A percentile compares a stretch with the other conserved stretches of the same genome.
Evolutionary conservation across 2,113 vertebrate genomes (phyloP).

Genomic region (Cebus imitator): DNA sequence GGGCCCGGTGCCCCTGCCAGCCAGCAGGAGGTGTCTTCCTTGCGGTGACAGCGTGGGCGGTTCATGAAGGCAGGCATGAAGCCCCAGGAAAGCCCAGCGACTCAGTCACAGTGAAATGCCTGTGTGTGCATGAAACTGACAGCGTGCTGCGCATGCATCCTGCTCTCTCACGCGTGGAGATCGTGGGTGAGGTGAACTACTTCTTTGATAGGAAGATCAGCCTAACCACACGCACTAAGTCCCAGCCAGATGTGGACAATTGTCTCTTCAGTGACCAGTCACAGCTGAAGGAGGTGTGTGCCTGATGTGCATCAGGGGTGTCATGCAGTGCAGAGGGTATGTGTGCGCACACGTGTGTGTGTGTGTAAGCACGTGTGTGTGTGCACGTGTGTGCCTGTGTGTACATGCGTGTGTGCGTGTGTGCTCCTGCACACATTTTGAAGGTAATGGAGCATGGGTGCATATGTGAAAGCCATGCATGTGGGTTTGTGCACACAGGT

Average conservation of each 20-base stretch:
- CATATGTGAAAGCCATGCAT: neutral
- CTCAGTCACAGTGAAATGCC: neutral
- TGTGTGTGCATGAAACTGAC: neutral
- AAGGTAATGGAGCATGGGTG: neutral
- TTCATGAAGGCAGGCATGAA: neutral
- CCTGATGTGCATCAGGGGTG: neutral
- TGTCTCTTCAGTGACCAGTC: constrained; percentile 74
- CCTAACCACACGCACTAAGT: constrained; percentile 81
- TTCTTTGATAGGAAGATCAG: constrained; percentile 74
- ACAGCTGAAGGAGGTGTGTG: constrained; percentile 71
- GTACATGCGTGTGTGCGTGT: too few species aligned
- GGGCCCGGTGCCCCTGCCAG: neutral
- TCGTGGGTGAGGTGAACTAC: constrained; percentile 81
- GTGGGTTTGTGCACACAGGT: fast-evolving
- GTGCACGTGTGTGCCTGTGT: too few species aligned
- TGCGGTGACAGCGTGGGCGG: neutral
- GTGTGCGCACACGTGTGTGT: neutral
- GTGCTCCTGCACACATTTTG: too few species aligned
- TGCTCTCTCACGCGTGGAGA: constrained; percentile 45
- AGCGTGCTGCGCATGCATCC: neutral
- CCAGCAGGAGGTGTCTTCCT: neutral
- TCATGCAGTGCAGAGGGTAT: neutral
- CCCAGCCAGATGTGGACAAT: constrained; percentile 45
- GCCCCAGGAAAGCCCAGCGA: neutral
- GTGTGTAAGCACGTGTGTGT: neutral